Evolutionary conservation across 2,888 invertebrate genomes (phyloP), one percentile per base, ranked within the genome.

Genomic region (Drosophila subquinaria): DNA sequence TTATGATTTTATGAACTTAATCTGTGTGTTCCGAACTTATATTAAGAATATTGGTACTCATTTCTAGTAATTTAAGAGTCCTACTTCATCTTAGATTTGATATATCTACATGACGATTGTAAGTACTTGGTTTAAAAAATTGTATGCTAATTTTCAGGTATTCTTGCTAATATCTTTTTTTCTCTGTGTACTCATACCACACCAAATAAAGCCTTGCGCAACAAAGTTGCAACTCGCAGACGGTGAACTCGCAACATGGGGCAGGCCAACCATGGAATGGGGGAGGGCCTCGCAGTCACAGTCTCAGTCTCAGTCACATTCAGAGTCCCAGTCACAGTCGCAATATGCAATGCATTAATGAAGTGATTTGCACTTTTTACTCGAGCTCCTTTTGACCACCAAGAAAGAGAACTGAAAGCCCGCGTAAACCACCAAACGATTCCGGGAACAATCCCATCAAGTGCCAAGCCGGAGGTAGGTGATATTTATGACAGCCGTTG

Each of bases 331-430:
- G 43, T 43, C 43, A 13, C 20, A 27, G 52, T 48, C 38, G 50
- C 33, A 17, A 38, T 51, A 51, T 38, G 78, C 76, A 69, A 59
- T 73, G 64, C 84, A 74, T 82, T 88, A 85, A 85, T 85, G 86
- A 85, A 85, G 86, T 88, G 86, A 85, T 88, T 85, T 88, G 84
- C 84, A 79, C 76, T 68, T 86, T 88, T 84, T 65, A 64, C 38
- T 53, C 53, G 69, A 67, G 67, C 76, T 79, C 56, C 68, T 79
- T 85, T 75, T 85, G 83, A 79, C 84, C 83, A 83, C 78, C 83
- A 79, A 61, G 61, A 30, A 27, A 45, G 35, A 43, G 33, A 30
- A 45, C 45, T 30, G 20, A 45, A 55, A 55, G 57, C 43, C 38
- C 17, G 45, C 45, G 40, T 48, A 55, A 68, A 52, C 67, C 55